Conservation (phyloP, 2,888 invertebrate genomes). For the Drosophila ezoana region DNA sequence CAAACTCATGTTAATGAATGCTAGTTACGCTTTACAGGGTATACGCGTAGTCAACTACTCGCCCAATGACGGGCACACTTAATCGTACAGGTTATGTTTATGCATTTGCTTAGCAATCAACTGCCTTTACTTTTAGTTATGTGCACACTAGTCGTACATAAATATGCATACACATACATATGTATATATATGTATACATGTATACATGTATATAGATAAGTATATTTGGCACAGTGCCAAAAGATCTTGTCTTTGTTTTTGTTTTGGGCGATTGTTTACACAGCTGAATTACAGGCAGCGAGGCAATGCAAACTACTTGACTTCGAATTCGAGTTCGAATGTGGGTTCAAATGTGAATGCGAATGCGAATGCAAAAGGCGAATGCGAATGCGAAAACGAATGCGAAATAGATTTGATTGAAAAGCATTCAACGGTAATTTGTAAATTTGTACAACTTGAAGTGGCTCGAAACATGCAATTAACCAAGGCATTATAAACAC, state of each 20-base stretch:
- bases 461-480: conserved; percentile 11
- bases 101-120: conserved; percentile 74
- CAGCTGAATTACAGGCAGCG: conserved; percentile 20
- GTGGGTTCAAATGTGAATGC: conserved; percentile 10
- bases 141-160: neutral
- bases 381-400: too few species aligned
- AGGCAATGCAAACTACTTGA: conserved; percentile 34
- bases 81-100: conserved; percentile 58
- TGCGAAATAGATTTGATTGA: conserved; percentile 26
- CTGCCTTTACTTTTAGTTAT: conserved; percentile 32
- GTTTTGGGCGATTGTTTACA: conserved; percentile 7
- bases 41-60: neutral
- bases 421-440: conserved; percentile 25
- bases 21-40: conserved; percentile 22
- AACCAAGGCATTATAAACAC: neutral
- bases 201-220: conserved; percentile 3
- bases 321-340: conserved; percentile 10
- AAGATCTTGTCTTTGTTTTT: conserved; percentile 33
- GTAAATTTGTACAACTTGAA: conserved; percentile 16
- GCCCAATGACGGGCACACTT: neutral
- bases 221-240: conserved; percentile 31
- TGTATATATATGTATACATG: neutral
- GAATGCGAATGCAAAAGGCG: neutral
- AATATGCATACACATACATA: neutral
- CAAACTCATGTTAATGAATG: neutral